A percentile compares a stretch with the other conserved stretches of the same genome.
These are phyloP conservation scores for Netelia inedita DNA, from an alignment of 2,888 invertebrate species.

Conservation along the genomic window DNA sequence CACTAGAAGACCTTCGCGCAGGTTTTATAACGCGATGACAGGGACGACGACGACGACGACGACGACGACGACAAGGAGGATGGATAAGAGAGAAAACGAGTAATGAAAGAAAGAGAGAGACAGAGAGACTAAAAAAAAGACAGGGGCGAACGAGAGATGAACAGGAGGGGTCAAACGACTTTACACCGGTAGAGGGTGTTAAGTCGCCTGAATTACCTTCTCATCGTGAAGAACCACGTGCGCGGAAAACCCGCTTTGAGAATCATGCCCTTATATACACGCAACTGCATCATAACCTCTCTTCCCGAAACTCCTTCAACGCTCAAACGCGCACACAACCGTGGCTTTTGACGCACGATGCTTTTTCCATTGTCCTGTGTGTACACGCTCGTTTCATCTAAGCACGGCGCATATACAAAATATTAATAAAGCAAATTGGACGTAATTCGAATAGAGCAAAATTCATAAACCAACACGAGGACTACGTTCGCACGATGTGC, in stretches of 20 bases:
- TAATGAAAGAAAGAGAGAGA: conserved; percentile 7
- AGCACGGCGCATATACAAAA: conserved; percentile 31
- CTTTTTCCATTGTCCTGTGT: conserved; percentile 40
- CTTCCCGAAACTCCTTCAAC: conserved; percentile 30
- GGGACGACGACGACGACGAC: not conserved
- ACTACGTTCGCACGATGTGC: not conserved
- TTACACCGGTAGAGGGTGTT: conserved; percentile 62
- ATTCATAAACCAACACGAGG: conserved; percentile 47
- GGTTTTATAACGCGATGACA: not conserved
- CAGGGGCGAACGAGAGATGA: conserved; percentile 16
- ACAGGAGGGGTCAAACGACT: conserved; percentile 60
- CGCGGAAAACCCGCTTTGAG: conserved; percentile 64
- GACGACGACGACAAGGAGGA: conserved; percentile 1
- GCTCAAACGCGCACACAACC: conserved; percentile 44
- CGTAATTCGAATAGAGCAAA: conserved; percentile 50
- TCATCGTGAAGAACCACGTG: conserved; percentile 47
- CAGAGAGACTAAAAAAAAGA: conserved; percentile 14
- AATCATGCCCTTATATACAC: conserved; percentile 49
- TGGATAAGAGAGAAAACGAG: conserved; percentile 2
- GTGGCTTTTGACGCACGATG: conserved; percentile 58
- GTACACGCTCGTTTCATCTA: conserved; percentile 28
- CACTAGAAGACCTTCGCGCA: not conserved
- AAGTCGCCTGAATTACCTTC: conserved; percentile 67
- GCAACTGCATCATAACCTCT: conserved; percentile 24
- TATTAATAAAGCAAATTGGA: conserved; percentile 2